These are phyloP conservation scores for Penaeus chinensis DNA, from an alignment of 1,140 invertebrate species.

Conservation along the genomic window DNA sequence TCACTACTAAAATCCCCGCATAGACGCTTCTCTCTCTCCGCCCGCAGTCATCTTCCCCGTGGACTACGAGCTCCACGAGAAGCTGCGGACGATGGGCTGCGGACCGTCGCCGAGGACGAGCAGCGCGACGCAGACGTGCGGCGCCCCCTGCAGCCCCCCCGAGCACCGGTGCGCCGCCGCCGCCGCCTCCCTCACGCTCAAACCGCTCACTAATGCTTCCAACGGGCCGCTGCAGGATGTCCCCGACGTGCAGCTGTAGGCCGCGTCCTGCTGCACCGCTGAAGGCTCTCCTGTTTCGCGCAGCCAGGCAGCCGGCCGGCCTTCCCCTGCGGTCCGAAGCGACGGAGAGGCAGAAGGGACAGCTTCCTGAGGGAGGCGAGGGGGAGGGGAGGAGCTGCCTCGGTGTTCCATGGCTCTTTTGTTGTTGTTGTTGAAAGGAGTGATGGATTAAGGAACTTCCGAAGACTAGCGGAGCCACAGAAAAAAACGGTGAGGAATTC, in stretches of 20 bases:
- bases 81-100: conserved; percentile 65
- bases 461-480: no score
- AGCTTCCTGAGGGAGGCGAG: no score
- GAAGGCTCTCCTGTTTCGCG: neutral
- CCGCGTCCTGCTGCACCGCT: neutral
- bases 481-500: no score
- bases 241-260: conserved; percentile 35
- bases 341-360: no score
- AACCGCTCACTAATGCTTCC: neutral
- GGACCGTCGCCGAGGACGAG: conserved; percentile 65
- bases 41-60: conserved; percentile 10
- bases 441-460: no score
- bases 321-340: no score
- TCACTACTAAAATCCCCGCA: neutral
- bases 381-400: no score
- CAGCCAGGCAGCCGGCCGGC: neutral
- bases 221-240: conserved; percentile 42
- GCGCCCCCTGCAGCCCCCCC: neutral
- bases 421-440: no score
- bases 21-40: neutral
- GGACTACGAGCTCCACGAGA: conserved; percentile 66
- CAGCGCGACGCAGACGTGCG: conserved; percentile 66
- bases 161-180: conserved; percentile 14
- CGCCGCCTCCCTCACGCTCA: neutral
- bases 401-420: no score